Conservation (phyloP, 2,113 vertebrate species). For the Paracanthobrama guichenoti region DNA sequence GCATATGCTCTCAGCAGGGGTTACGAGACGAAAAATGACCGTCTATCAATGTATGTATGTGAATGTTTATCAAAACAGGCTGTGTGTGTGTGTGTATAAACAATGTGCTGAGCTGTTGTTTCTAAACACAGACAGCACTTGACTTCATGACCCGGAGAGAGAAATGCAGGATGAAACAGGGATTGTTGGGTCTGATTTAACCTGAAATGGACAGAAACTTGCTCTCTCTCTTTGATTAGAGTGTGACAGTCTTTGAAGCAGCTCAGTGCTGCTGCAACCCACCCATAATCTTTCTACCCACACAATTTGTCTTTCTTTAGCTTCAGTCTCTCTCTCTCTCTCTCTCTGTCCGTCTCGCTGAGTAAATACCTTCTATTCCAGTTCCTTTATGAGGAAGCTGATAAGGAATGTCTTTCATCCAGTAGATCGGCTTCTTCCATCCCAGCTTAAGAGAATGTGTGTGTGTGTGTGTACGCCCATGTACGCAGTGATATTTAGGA, state of each 20-base stretch:
- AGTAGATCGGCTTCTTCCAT: slow-evolving; percentile 56
- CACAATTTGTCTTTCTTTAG: slow-evolving; percentile 53
- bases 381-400: slow-evolving; percentile 69
- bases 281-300: slow-evolving; percentile 42
- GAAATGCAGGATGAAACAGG: slow-evolving; percentile 59
- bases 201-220: slow-evolving; percentile 67
- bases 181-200: slow-evolving; percentile 56
- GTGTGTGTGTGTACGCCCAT: slow-evolving; percentile 25
- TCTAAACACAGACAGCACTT: slow-evolving; percentile 56
- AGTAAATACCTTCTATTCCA: slow-evolving; percentile 74
- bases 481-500: slow-evolving; percentile 29
- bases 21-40: slow-evolving; percentile 71
- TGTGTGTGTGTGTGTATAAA: neutral
- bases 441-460: slow-evolving; percentile 44
- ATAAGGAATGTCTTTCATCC: slow-evolving; percentile 76
- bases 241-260: slow-evolving; percentile 76
- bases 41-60: slow-evolving; percentile 34
- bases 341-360: slow-evolving; percentile 47
- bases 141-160: slow-evolving; percentile 58
- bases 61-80: slow-evolving; percentile 25
- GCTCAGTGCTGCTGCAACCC: slow-evolving; percentile 63
- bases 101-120: neutral
- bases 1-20: slow-evolving; percentile 71
- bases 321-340: neutral
- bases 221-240: slow-evolving; percentile 68